A percentile compares a stretch with the other conserved stretches of the same genome.
Conservation (phyloP, 2,113 vertebrate species). For the Heloderma charlesbogerti region DNA sequence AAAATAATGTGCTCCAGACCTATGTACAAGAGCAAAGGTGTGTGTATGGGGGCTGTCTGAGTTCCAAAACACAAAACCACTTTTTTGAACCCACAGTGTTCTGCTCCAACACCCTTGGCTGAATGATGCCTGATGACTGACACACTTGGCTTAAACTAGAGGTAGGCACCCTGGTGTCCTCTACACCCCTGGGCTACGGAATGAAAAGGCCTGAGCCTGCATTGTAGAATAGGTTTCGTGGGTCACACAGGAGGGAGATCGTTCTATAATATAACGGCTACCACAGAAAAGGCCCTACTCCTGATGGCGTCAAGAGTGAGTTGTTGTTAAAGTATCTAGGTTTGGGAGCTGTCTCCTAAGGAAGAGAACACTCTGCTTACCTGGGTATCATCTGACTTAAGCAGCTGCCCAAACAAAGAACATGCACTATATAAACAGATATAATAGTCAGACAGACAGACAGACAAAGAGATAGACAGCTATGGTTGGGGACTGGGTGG, state of each 20-base stretch:
- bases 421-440: not conserved
- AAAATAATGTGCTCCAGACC: no score
- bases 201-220: not conserved
- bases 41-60: no score
- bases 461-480: not conserved
- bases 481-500: no score
- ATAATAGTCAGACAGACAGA: not conserved
- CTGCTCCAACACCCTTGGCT: no score
- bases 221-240: not conserved
- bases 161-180: not conserved
- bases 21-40: no score
- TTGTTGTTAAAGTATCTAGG: not conserved
- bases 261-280: not conserved
- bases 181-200: not conserved
- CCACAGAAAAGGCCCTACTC: not conserved
- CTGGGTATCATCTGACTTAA: not conserved
- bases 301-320: not conserved
- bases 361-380: not conserved
- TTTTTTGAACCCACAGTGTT: no score
- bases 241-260: not conserved
- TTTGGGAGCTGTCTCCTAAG: not conserved
- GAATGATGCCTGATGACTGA: no score
- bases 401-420: not conserved
- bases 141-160: no score
- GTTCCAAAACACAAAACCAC: no score